Base-by-base conservation (phyloP, 2,888 invertebrate genomes). In the Stegana nigrithorax region DNA sequence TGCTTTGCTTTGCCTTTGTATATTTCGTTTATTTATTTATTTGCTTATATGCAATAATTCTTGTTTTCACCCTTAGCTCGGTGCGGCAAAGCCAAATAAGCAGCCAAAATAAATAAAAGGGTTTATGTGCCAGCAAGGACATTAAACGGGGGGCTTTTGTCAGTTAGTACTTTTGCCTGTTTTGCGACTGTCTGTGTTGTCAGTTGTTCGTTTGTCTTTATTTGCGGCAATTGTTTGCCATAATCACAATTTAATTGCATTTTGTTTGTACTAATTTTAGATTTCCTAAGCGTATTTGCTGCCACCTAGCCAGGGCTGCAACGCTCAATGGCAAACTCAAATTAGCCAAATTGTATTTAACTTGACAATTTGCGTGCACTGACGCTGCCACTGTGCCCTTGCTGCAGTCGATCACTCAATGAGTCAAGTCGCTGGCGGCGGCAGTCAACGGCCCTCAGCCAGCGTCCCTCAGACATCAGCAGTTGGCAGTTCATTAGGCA, bases 321-420 rank as follows among this genome's bases (percentile, higher is more conserved):
- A 60, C 51, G 59, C n/a, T 50, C 59, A 50, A 62, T 66, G 67
- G 47, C 69, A 72, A 67, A 60, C 72, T 72, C 79, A 76, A 76
- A 76, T 76, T 76, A 80, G 78, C 73, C 67, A 77, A 79, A 80
- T n/a, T 75, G 78, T 82, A 81, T 80, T 80, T 80, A 81, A 76
- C 73, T 78, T 80, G 80, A 78, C 81, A 80, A 81, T 80, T 80
- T 75, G 73, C 80, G 77, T 64, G 65, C 65, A 58, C 59, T 58
- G 64, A 56, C 64, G 64, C 73, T 73, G 70, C 68, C 61, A 59
- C 57, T 62, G 58, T 61, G 59, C 59, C 39, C 27, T 59, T n/a
- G n/a, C n/a, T n/a, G n/a, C n/a, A n/a, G 79, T 67, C 79, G 79
- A 79, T 77, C 74, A 79, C n/a, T n/a, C n/a, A n/a, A n/a, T n/a